These are phyloP conservation scores for Notarius quadriscutis DNA, from an alignment of 2,113 vertebrate genomes.

Conservation along the genomic window DNA sequence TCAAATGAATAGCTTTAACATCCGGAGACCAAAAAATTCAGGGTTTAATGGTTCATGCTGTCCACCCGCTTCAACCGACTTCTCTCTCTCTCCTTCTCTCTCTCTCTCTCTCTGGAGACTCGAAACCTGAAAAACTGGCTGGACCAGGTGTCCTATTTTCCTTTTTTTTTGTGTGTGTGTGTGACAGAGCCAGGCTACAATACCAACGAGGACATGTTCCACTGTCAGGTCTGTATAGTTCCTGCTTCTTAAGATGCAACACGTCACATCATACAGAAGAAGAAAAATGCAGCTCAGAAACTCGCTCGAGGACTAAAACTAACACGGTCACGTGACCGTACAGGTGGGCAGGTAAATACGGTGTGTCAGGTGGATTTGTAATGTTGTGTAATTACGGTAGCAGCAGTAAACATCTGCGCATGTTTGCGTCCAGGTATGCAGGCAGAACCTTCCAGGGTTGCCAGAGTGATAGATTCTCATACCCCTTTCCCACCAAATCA, in stretches of 20 bases:
- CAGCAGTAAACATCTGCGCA: background rate
- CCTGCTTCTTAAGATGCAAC: background rate
- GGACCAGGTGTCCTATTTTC: background rate
- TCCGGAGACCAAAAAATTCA: constrained; percentile 12
- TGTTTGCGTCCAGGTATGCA: background rate
- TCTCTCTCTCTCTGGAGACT: background rate
- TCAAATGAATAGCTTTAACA: background rate
- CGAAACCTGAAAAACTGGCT: constrained; percentile 30
- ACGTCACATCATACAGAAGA: background rate
- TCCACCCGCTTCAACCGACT: background rate
- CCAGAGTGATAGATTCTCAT: background rate
- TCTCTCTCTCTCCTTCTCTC: background rate
- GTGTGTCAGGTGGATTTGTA: background rate
- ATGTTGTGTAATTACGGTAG: background rate
- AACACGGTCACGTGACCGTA: background rate
- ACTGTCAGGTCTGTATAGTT: background rate
- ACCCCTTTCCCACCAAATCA: too few relatives aligned
- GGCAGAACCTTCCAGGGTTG: background rate
- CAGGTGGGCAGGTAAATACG: constrained; percentile 23
- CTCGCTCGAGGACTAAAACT: background rate
- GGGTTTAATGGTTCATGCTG: constrained; percentile 24
- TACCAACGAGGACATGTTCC: background rate
- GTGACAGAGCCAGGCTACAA: background rate
- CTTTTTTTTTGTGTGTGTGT: background rate
- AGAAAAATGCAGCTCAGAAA: background rate